Base-by-base conservation (phyloP, 2,888 invertebrate species). In the Epinotia nisella region DNA sequence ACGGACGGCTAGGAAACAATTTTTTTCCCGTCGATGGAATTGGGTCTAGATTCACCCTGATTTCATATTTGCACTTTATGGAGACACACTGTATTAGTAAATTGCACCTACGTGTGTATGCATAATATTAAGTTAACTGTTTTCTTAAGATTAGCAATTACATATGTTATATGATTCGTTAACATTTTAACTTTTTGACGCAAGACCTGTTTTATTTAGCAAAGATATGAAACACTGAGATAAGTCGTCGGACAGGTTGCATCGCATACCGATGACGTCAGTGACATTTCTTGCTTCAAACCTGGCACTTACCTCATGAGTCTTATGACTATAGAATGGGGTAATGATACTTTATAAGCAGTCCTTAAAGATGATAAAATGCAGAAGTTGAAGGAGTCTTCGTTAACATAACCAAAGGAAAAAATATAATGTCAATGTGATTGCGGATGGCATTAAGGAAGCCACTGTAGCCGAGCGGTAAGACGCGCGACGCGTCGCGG, bases 251-350 rank as follows among this genome's bases (percentile, higher is more conserved):
- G 71, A 61, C 67, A 59, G 66, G 71, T 72, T 72, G 60, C 67
- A 61, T 72, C 71, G 71, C 61, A 67, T 61, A 15, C 61, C 61
- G 61, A 72, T 72, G 71, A 72, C 71, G 67, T 72, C 71, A 72
- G 67, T 19, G 56, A 67, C 67, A 72, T 72, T 72, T 67, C 67
- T 67, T 66, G 39, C 56, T 49, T 53, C 49, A 67, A 72, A 67
- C 67, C 24, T 41, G 41, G 55, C 60, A 49, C 19, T 72, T 61
- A 67, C 67, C 21, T 55, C 71, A 56, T 21, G 45, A 17, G 45
- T 53, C 19, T 53, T 66, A 56, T 21, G 45, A 19, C 55, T 55
- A 24, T 17, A 61, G 35, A 61, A 65, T 39, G 59, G 51, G 53
- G 56, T 41, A 41, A 66, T 65, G 35, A 49, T 64, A 55, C n/a